phyloP scores from a whole-genome alignment of 2,113 vertebrate species.

The Trematomus loennbergii region DNA sequence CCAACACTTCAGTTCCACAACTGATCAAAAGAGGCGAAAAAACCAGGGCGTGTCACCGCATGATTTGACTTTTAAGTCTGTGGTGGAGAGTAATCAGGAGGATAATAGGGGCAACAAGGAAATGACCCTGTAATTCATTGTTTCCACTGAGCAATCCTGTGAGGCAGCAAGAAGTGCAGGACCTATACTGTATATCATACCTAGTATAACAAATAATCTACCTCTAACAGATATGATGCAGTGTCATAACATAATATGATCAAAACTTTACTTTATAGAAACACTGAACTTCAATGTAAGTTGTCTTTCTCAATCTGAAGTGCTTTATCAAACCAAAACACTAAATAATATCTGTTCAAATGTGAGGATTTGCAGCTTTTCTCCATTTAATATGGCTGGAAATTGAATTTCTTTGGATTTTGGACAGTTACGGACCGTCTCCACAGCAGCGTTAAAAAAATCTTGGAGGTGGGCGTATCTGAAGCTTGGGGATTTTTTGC shows the following conservation, averaged over 20 bases:
- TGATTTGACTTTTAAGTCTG: conserved; percentile 28
- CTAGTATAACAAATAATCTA: neutral
- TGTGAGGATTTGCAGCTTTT: too few relatives aligned
- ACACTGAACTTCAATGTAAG: too few relatives aligned
- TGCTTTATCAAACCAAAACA: too few relatives aligned
- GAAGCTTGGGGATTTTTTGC: too few relatives aligned
- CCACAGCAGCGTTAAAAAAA: too few relatives aligned
- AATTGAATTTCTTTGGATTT: too few relatives aligned
- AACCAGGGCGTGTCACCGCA: conserved; percentile 8
- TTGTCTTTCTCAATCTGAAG: too few relatives aligned
- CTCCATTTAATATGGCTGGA: too few relatives aligned
- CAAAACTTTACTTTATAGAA: neutral
- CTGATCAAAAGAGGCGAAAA: conserved; percentile 52
- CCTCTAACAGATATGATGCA: neutral
- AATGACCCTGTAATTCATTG: conserved; percentile 53
- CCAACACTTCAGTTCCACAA: conserved; percentile 72
- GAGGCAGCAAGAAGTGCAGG: neutral
- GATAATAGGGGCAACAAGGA: conserved; percentile 35
- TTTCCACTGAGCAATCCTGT: conserved; percentile 53
- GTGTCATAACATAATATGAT: neutral
- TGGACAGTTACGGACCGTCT: too few relatives aligned
- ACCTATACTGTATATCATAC: neutral
- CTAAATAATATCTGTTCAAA: neutral
- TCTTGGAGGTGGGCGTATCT: too few relatives aligned
- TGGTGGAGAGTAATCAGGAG: conserved; percentile 27